Percentiles rank a stretch among this genome's conserved stretches.
These are phyloP conservation scores for Tanypteryx hageni DNA, from an alignment of 2,888 invertebrate species.

Conservation along the genomic window DNA sequence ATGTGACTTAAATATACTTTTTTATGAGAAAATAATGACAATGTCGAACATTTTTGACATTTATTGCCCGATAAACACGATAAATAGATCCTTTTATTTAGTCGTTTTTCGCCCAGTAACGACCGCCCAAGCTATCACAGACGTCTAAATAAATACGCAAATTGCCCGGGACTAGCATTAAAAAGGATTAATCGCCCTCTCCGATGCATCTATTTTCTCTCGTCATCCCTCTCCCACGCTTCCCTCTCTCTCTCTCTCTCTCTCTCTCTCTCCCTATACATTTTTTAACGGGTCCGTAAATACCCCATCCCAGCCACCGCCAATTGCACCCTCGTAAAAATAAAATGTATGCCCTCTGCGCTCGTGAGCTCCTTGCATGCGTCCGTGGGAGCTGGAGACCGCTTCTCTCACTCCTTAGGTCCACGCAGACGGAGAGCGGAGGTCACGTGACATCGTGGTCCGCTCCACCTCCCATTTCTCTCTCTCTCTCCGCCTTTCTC, in stretches of 20 bases:
- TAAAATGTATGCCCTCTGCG: neutral
- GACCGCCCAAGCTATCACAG: too few species aligned
- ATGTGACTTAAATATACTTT: too few species aligned
- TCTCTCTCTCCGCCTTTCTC: neutral
- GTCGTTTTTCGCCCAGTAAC: too few species aligned
- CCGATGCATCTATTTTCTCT: conserved; percentile 23
- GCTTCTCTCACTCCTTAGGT: neutral
- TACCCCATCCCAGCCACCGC: conserved; percentile 18
- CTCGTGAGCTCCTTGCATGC: neutral
- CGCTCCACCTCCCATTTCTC: neutral
- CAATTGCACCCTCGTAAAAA: conserved; percentile 46
- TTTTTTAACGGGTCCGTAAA: conserved; percentile 27
- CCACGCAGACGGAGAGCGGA: neutral
- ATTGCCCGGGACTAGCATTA: conserved; percentile 4
- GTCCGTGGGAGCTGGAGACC: neutral
- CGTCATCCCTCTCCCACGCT: conserved; percentile 5
- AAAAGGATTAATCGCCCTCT: neutral
- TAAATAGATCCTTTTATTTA: too few species aligned
- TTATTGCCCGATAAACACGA: too few species aligned
- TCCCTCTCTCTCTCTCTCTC: neutral
- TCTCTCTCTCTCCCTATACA: neutral
- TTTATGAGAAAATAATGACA: too few species aligned
- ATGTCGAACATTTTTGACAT: too few species aligned
- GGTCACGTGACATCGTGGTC: neutral
- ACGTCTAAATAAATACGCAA: too few species aligned